Base-by-base conservation (phyloP, 2,888 invertebrate species). In the Cephalotes varians region DNA sequence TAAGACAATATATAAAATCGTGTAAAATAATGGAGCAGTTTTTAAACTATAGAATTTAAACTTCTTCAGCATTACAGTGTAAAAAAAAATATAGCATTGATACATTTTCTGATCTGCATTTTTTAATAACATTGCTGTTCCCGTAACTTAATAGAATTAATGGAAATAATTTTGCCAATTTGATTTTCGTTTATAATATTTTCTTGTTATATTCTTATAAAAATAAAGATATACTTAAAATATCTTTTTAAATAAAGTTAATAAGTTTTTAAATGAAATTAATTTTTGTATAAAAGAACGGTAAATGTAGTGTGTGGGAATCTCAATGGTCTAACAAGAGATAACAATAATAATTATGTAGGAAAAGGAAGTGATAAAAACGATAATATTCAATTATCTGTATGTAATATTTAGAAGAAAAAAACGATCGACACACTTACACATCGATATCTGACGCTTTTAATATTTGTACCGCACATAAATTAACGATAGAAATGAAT, bases 11-110 rank as follows among this genome's bases (percentile, higher is more conserved):
- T 15, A 3, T 54, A 34, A n/a, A 79, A 62, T 58, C n/a, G 31
- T 77, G 54, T 77, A 64, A 79, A 69, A n/a, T 25, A 47, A 21
- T 4, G 15, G 37, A 44, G 56, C 49, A 40, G 12, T 83, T 83
- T 81, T 6, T 80, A 80, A 81, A 71, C 28, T 21, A 37, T 37
- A 25, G n/a, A 65, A 79, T 79, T 12, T 82, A 60, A 81, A 49
- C 21, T 25, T 40, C 15, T 44, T 47, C 25, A 54, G 12, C 40
- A 21, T 65, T 21, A 72, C 12, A 31, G 3, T 54, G 40, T 51
- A 58, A 64, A 65, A 40, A 47, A 47, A 56, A 73, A 60, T 83
- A 80, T 80, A 73, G 37, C 40, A 49, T 51, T 83, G 65, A 12
- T 65, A 80, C 44, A 54, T 80, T 83, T 81, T 77, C 28, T 71